A percentile compares a stretch with the other conserved stretches of the same genome.
Conservation (phyloP, 1,140 invertebrate genomes). For the Bombus huntii region DNA sequence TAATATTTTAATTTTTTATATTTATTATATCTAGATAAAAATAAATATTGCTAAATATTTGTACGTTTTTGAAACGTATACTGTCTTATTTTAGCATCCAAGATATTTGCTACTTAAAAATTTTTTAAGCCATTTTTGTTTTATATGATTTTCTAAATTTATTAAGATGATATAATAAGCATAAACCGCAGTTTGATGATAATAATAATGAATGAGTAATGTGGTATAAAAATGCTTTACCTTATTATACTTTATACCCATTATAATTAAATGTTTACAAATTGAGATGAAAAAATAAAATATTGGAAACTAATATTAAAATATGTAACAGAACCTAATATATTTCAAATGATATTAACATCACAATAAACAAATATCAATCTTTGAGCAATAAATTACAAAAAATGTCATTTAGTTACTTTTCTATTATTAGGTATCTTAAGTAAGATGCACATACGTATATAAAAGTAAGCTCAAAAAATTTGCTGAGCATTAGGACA, state of each 20-base stretch:
- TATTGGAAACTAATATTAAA: conserved; percentile 9
- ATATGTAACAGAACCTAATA: conserved; percentile 5
- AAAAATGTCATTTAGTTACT: conserved; percentile 5
- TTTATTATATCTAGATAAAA: conserved; percentile 15
- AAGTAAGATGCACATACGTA: conserved; percentile 49
- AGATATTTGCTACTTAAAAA: background rate
- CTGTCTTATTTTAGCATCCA: background rate
- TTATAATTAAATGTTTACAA: conserved; percentile 19
- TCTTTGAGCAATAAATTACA: conserved; percentile 29
- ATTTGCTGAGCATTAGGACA: conserved; percentile 46
- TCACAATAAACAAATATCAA: conserved; percentile 33
- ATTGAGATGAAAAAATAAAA: conserved; percentile 20
- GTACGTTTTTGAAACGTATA: conserved; percentile 1
- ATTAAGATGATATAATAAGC: background rate
- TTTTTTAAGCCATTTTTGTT: background rate
- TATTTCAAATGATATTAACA: conserved; percentile 19
- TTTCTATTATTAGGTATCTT: conserved; percentile 22
- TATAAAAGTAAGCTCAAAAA: conserved; percentile 62
- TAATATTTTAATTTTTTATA: background rate
- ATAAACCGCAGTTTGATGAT: background rate
- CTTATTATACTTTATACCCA: conserved; percentile 12
- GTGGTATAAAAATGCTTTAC: conserved; percentile 6
- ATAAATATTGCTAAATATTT: conserved; percentile 16
- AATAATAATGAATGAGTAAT: background rate
- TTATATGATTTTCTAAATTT: background rate